Evolutionary conservation across 2,888 invertebrate species (phyloP).

Genomic region (Fragum sueziense): DNA sequence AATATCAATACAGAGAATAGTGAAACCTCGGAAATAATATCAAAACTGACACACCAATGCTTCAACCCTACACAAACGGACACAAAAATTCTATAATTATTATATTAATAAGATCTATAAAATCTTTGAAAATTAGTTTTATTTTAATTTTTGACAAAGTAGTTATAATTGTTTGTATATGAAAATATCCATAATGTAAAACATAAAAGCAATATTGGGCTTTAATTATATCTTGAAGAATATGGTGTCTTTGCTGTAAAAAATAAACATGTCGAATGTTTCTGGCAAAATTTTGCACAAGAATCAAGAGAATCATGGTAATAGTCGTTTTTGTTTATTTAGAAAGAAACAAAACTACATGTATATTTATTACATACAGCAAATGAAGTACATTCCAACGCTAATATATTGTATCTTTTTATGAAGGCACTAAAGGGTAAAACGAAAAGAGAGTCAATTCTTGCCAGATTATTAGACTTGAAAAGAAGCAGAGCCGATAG

Average conservation of each 20-base stretch:
- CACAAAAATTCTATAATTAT: background rate
- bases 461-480: constrained; percentile 48
- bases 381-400: background rate
- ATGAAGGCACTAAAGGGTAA: background rate
- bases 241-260: too few relatives aligned
- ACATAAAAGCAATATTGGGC: too few relatives aligned
- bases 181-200: too few relatives aligned
- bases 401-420: background rate
- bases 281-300: too few relatives aligned
- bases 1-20: constrained; percentile 45
- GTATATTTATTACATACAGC: background rate
- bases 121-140: background rate
- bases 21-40: constrained; percentile 45
- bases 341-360: too few relatives aligned
- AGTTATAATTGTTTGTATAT: too few relatives aligned
- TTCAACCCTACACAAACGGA: constrained; percentile 1
- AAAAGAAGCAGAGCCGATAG: constrained; percentile 46
- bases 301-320: too few relatives aligned
- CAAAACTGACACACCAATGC: constrained; percentile 52
- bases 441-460: constrained; percentile 57
- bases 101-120: background rate
- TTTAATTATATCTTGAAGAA: too few relatives aligned
- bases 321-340: too few relatives aligned
- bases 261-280: too few relatives aligned
- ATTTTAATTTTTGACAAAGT: background rate